Conservation (phyloP, 2,113 vertebrate species). For the Syngnathus floridae region DNA sequence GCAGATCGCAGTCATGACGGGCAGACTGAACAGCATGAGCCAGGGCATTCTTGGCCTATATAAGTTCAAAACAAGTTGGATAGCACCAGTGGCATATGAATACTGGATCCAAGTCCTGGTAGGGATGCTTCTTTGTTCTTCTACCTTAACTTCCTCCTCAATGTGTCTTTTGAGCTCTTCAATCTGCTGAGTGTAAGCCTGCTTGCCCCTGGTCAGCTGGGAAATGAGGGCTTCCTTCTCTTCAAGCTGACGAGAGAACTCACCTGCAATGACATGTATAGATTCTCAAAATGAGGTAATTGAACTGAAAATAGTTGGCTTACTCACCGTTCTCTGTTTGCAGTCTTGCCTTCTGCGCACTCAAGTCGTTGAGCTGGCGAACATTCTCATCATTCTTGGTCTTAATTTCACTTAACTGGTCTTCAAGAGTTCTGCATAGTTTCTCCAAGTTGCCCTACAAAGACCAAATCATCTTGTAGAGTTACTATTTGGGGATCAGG, state of each 20-base stretch:
- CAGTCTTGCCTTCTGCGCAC: conserved; percentile 51
- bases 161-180: conserved; percentile 81
- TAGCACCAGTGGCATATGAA: background rate
- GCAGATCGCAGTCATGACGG: too few relatives aligned
- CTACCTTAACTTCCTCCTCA: conserved; percentile 75
- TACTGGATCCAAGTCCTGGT: background rate
- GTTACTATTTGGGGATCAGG: background rate
- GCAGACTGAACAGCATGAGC: too few relatives aligned
- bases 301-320: background rate
- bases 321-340: conserved; percentile 57
- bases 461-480: background rate
- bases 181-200: conserved; percentile 75
- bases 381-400: conserved; percentile 61
- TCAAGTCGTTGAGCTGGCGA: conserved; percentile 52
- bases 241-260: conserved; percentile 73
- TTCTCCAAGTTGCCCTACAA: conserved; percentile 82
- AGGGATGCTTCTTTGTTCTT: background rate
- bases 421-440: conserved; percentile 82
- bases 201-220: conserved; percentile 76
- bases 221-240: conserved; percentile 78
- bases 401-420: conserved; percentile 83
- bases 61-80: background rate
- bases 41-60: conserved; percentile 75
- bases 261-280: conserved; percentile 54
- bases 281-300: background rate